phyloP scores from a whole-genome alignment of 2,113 vertebrate genomes.

The Elachura formosa region DNA sequence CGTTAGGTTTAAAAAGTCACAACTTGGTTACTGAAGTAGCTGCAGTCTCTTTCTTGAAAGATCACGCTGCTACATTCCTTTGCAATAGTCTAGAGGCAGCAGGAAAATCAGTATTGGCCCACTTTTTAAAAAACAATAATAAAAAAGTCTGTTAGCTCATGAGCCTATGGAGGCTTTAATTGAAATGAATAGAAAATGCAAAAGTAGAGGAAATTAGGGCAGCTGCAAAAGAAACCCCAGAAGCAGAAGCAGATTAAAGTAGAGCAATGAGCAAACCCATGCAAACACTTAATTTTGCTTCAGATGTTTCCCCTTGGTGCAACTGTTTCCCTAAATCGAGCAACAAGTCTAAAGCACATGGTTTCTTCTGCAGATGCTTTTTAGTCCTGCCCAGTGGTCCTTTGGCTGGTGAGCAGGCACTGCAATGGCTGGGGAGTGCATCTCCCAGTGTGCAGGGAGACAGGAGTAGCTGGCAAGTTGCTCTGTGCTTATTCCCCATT shows the following conservation, averaged over 20 bases:
- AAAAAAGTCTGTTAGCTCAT: not conserved
- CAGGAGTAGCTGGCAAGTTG: not conserved
- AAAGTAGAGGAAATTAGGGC: slow-evolving; percentile 41
- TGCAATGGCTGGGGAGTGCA: not conserved
- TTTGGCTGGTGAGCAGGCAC: not conserved
- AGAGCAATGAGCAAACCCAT: not conserved
- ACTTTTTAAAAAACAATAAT: not conserved
- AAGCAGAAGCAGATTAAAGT: slow-evolving; percentile 40
- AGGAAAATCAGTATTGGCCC: not conserved
- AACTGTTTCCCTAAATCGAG: not conserved
- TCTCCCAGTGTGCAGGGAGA: accelerated
- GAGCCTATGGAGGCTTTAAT: not conserved
- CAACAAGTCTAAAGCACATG: not conserved
- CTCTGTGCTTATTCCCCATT: not conserved
- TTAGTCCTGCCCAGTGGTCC: not conserved
- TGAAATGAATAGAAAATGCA: slow-evolving; percentile 37
- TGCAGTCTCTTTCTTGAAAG: not conserved
- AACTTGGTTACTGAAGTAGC: not conserved
- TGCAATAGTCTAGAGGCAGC: not conserved
- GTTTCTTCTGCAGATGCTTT: not conserved
- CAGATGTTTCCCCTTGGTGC: not conserved
- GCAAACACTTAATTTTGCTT: slow-evolving; percentile 22
- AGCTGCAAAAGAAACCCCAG: slow-evolving; percentile 10
- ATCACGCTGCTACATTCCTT: not conserved
- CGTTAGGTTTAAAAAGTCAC: not conserved